Evolutionary conservation across 2,113 vertebrate species (phyloP).

Genomic region (Tragulus kanchil): DNA sequence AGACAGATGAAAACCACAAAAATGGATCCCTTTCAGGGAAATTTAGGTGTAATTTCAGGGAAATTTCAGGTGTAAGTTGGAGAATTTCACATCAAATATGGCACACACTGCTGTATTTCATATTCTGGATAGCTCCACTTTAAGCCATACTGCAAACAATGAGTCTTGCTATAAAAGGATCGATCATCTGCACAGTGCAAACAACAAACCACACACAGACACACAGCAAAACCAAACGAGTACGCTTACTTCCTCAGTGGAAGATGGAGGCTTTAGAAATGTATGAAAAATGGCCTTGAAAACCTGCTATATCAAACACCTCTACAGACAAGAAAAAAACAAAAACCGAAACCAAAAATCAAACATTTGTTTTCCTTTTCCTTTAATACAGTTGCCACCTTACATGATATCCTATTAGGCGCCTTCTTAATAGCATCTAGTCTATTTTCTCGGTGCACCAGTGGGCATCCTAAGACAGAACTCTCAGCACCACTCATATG

Average conservation of each 20-base stretch:
- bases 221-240: constrained; percentile 59
- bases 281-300: constrained; percentile 52
- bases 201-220: constrained; percentile 39
- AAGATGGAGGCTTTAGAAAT: constrained; percentile 53
- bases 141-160: constrained; percentile 49
- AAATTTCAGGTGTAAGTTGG: not conserved
- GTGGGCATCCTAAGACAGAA: constrained; percentile 73
- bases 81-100: constrained; percentile 57
- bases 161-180: constrained; percentile 4
- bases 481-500: constrained; percentile 65
- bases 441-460: constrained; percentile 74
- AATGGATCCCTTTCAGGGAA: constrained; percentile 40
- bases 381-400: constrained; percentile 84
- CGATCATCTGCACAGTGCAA: constrained; percentile 30
- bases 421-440: constrained; percentile 71
- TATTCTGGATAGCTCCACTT: constrained; percentile 24
- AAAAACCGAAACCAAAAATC: constrained; percentile 44
- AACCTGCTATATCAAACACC: constrained; percentile 60
- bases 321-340: constrained; percentile 72
- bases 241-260: constrained; percentile 36
- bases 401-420: constrained; percentile 79
- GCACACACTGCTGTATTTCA: not conserved
- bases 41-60: constrained; percentile 5
- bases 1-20: constrained; percentile 65
- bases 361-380: constrained; percentile 71